These are phyloP conservation scores for Microctenopoma stevenorrisi DNA, from an alignment of 2,797 vertebrate genomes.

Conservation along the genomic window DNA sequence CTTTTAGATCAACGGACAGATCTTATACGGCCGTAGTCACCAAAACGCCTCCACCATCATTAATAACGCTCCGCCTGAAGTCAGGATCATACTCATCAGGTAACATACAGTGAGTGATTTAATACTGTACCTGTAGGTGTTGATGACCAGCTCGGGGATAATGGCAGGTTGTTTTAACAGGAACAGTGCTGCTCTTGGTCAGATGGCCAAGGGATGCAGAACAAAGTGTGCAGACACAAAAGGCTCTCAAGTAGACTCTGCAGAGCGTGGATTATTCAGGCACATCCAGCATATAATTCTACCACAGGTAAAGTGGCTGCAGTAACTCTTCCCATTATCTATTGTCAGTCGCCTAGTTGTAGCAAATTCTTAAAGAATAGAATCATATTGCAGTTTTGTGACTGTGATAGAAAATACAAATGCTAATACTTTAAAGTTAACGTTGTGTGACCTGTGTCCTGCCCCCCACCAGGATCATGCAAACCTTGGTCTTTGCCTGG, in stretches of 20 bases:
- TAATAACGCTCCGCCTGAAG: constrained; percentile 89
- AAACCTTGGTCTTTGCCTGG: constrained; percentile 62
- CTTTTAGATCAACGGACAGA: constrained; percentile 93
- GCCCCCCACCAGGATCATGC: constrained; percentile 55
- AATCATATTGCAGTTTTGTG: background rate
- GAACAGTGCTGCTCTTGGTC: constrained; percentile 85
- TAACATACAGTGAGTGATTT: constrained; percentile 50
- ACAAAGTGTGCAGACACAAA: constrained; percentile 58
- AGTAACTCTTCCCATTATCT: constrained; percentile 22
- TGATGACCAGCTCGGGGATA: background rate
- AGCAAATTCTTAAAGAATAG: background rate
- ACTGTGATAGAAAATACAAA: background rate
- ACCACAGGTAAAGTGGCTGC: constrained; percentile 62
- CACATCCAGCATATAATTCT: constrained; percentile 56
- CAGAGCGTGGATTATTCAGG: constrained; percentile 32
- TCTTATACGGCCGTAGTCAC: constrained; percentile 92
- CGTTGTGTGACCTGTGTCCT: background rate
- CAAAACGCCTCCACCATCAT: constrained; percentile 94
- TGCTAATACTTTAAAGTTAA: background rate
- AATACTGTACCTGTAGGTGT: background rate
- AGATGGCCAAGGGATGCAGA: constrained; percentile 83
- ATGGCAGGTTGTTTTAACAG: constrained; percentile 69
- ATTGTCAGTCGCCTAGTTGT: constrained; percentile 10
- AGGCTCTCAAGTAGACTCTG: constrained; percentile 36
- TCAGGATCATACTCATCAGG: constrained; percentile 94